A percentile compares a stretch with the other conserved stretches of the same genome.
Conservation (phyloP, 2,797 vertebrate species). For the Alcedo quadribrachys region DNA sequence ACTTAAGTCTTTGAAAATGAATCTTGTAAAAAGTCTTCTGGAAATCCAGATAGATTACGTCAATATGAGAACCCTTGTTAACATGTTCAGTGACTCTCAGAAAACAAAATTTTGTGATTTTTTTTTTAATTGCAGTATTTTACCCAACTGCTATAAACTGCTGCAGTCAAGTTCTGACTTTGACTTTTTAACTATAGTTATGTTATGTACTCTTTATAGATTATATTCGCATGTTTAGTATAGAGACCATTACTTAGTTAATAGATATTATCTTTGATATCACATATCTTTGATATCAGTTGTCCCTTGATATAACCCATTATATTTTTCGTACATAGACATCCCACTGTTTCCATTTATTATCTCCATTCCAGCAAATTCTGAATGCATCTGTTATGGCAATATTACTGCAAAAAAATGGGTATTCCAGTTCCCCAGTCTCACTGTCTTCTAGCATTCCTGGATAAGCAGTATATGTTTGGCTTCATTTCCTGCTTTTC, state of each 20-base stretch:
- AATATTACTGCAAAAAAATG: background rate
- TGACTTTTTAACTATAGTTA: background rate
- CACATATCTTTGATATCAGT: background rate
- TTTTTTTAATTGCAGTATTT: background rate
- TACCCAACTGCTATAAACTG: background rate
- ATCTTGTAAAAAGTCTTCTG: background rate
- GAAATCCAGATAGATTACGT: background rate
- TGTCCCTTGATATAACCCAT: background rate
- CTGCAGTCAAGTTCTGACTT: background rate
- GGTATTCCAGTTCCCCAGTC: background rate
- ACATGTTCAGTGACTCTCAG: background rate
- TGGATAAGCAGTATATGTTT: background rate
- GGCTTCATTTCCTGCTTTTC: background rate
- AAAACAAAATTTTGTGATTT: background rate
- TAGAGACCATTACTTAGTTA: background rate
- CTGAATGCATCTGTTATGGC: background rate
- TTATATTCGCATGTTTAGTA: background rate
- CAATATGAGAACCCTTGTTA: background rate
- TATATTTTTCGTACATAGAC: background rate
- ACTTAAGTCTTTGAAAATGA: background rate
- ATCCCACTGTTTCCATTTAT: background rate
- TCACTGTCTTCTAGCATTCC: background rate
- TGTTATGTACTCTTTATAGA: background rate
- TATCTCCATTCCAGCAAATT: background rate
- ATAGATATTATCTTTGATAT: background rate